A percentile compares a stretch with the other conserved stretches of the same genome.
These are phyloP conservation scores for silkworm (Bombyx mori) DNA, from an alignment of 1,140 invertebrate species.

Conservation along the genomic window DNA sequence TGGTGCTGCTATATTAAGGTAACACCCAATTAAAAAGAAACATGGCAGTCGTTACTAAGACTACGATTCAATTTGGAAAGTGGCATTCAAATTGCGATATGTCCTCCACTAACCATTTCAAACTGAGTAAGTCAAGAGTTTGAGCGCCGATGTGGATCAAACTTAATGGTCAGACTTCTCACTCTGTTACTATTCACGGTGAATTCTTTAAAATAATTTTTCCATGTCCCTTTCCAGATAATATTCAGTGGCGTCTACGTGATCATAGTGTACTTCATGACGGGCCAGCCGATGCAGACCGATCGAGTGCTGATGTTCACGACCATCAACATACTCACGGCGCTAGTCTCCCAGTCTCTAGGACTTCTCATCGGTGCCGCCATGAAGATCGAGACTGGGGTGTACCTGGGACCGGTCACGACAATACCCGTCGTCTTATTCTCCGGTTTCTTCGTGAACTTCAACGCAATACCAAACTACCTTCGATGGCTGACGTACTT, in stretches of 20 bases:
- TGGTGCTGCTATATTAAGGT: too few relatives aligned
- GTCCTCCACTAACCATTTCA: too few relatives aligned
- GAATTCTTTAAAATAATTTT: too few relatives aligned
- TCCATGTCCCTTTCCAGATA: constrained; percentile 73
- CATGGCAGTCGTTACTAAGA: too few relatives aligned
- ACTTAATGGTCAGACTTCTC: too few relatives aligned
- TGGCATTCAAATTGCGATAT: too few relatives aligned
- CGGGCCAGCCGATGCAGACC: constrained; percentile 90
- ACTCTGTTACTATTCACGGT: too few relatives aligned
- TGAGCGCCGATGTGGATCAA: not conserved
- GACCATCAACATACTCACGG: constrained; percentile 88
- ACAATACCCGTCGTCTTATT: constrained; percentile 93
- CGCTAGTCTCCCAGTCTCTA: constrained; percentile 92
- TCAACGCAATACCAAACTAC: constrained; percentile 92
- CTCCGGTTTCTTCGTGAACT: constrained; percentile 94
- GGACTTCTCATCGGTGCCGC: constrained; percentile 94
- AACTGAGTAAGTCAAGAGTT: not conserved
- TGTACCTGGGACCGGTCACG: constrained; percentile 93
- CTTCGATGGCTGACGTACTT: constrained; percentile 91
- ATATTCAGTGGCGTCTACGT: constrained; percentile 92
- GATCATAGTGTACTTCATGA: constrained; percentile 95
- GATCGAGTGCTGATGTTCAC: constrained; percentile 90
- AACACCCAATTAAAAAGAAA: too few relatives aligned
- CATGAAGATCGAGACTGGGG: constrained; percentile 89
- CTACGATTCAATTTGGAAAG: too few relatives aligned